A percentile compares a stretch with the other conserved stretches of the same genome.
Conservation (phyloP, 2,113 vertebrate genomes). For the Dinomys branickii region DNA sequence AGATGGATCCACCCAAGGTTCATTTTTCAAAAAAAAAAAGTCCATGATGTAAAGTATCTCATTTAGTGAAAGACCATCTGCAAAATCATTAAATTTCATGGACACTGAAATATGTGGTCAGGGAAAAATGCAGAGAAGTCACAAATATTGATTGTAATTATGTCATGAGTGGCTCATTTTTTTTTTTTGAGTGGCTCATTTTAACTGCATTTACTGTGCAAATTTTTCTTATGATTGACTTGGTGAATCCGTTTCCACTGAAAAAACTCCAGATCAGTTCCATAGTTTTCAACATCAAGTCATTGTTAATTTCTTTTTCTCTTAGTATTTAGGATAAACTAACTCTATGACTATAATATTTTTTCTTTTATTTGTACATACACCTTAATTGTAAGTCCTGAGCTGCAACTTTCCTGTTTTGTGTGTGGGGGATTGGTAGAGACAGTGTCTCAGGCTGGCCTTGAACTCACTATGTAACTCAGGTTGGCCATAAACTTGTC, state of each 20-base stretch:
- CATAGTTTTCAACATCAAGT: not conserved
- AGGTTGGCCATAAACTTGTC: not conserved
- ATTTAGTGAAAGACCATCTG: not conserved
- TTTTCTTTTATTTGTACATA: not conserved
- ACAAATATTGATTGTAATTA: conserved; percentile 43
- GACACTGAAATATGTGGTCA: conserved; percentile 37
- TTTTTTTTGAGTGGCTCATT: not conserved
- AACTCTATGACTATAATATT: not conserved
- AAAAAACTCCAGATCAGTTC: conserved; percentile 9
- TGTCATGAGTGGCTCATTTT: conserved; percentile 17
- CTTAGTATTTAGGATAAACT: conserved; percentile 12
- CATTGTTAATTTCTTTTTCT: not conserved
- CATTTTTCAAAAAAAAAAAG: conserved; percentile 65
- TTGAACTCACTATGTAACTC: not conserved
- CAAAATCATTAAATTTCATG: not conserved
- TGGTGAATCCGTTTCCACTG: not conserved
- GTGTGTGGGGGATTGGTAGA: not conserved
- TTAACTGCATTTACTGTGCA: conserved; percentile 40
- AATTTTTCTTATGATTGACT: conserved; percentile 23
- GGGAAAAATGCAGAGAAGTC: not conserved
- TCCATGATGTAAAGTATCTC: conserved; percentile 37
- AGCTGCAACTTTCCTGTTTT: not conserved
- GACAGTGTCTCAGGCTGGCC: not conserved
- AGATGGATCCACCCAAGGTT: not conserved
- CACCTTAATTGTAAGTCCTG: not conserved